phyloP scores from a whole-genome alignment of 2,797 vertebrate genomes.

The Schizothorax lantsangensis region DNA sequence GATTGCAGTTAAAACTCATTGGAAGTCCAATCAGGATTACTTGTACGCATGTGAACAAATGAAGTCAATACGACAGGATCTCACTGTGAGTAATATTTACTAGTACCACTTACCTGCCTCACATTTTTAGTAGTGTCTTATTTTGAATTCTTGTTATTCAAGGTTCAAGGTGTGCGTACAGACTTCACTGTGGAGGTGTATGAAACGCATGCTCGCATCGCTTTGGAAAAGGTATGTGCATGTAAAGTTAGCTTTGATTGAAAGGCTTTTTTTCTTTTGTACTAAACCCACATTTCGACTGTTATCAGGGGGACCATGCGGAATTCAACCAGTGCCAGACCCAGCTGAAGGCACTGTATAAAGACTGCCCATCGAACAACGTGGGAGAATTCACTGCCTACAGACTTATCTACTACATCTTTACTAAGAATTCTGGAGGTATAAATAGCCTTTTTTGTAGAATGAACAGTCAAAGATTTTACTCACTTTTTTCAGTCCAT shows the following conservation, averaged over 20 bases:
- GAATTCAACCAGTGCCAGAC: slow-evolving; percentile 97
- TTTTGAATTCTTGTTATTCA: slow-evolving; percentile 57
- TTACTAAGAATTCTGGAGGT: slow-evolving; percentile 93
- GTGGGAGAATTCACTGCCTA: slow-evolving; percentile 94
- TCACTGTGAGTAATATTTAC: slow-evolving; percentile 80
- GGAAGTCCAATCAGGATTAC: slow-evolving; percentile 91
- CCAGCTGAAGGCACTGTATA: slow-evolving; percentile 90
- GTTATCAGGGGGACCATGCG: slow-evolving; percentile 88
- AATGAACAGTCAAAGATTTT: neutral
- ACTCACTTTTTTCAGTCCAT: neutral
- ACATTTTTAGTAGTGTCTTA: neutral
- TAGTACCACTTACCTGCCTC: neutral
- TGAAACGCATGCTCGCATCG: slow-evolving; percentile 93
- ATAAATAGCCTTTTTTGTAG: slow-evolving; percentile 23
- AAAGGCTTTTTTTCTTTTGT: neutral
- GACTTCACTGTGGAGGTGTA: slow-evolving; percentile 96
- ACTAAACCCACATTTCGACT: neutral
- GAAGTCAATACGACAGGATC: slow-evolving; percentile 94
- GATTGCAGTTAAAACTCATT: slow-evolving; percentile 85
- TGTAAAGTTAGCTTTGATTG: neutral
- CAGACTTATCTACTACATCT: slow-evolving; percentile 91
- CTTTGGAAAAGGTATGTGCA: slow-evolving; percentile 87
- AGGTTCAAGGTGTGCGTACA: slow-evolving; percentile 91
- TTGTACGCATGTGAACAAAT: slow-evolving; percentile 93
- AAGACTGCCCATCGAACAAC: slow-evolving; percentile 86